Evolutionary conservation across 2,113 vertebrate species (phyloP).

Genomic region (Tragelaphus strepsiceros): DNA sequence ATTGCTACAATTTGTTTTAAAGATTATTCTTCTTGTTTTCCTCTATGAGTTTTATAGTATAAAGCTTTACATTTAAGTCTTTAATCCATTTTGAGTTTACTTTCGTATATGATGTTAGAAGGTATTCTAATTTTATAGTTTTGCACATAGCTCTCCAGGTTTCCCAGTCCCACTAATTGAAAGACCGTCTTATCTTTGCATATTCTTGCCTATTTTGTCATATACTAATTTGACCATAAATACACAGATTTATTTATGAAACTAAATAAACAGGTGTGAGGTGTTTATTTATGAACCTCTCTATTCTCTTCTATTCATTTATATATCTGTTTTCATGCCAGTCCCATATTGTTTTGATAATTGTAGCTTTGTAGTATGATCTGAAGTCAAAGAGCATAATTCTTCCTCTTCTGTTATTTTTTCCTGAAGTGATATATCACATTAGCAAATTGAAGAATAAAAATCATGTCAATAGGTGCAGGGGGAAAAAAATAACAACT

Average conservation of each 20-base stretch:
- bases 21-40: not conserved
- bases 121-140: not conserved
- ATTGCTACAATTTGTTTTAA: not conserved
- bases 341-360: not conserved
- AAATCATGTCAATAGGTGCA: not conserved
- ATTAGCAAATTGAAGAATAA: not conserved
- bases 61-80: not conserved
- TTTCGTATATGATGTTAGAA: not conserved
- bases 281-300: not conserved
- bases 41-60: not conserved
- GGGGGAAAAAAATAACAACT: not conserved
- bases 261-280: too few species aligned
- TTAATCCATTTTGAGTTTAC: not conserved
- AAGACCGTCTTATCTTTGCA: not conserved
- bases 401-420: not conserved
- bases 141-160: not conserved
- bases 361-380: not conserved
- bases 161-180: not conserved
- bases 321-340: not conserved
- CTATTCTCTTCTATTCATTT: not conserved
- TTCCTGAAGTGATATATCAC: not conserved
- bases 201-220: not conserved
- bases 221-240: not conserved
- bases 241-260: not conserved
- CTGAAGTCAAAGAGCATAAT: not conserved